Conservation (phyloP, 2,113 vertebrate species). For the Noctilio leporinus region DNA sequence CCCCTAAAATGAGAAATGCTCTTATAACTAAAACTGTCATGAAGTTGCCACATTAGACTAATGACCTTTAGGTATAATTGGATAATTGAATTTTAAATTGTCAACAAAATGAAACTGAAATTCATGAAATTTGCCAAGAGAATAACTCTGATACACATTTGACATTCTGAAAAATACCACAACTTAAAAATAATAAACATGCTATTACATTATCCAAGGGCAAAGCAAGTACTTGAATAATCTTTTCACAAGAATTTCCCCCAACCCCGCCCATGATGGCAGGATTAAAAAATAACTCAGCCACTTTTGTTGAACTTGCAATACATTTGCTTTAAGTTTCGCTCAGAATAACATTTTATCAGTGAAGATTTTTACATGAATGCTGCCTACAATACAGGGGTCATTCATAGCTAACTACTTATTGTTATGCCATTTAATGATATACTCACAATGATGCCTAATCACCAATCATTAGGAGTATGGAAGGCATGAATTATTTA, state of each 20-base stretch:
- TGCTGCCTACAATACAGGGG: neutral
- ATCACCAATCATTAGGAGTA: neutral
- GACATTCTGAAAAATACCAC: constrained; percentile 65
- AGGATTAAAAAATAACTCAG: constrained; percentile 33
- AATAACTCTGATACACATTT: constrained; percentile 54
- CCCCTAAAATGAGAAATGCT: constrained; percentile 42
- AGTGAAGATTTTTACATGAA: constrained; percentile 15
- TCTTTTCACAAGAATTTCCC: neutral
- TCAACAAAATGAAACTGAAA: constrained; percentile 57
- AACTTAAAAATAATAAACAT: constrained; percentile 4
- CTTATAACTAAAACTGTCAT: constrained; percentile 13
- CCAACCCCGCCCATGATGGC: neutral
- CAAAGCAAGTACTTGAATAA: neutral
- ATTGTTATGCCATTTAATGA: neutral
- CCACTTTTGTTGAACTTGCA: constrained; percentile 25
- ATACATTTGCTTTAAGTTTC: constrained; percentile 3
- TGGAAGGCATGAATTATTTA: constrained; percentile 42
- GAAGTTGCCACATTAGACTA: constrained; percentile 51
- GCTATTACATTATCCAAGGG: constrained; percentile 20
- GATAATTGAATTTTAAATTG: constrained; percentile 63
- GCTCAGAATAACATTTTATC: constrained; percentile 13
- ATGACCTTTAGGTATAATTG: constrained; percentile 68
- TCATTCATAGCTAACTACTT: constrained; percentile 9
- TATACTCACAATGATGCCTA: neutral
- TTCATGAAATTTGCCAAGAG: constrained; percentile 58